Percentiles rank a stretch among this genome's conserved stretches.
Conservation (phyloP, 64 coral and sea anemone species). For the Stylophora pistillata region DNA sequence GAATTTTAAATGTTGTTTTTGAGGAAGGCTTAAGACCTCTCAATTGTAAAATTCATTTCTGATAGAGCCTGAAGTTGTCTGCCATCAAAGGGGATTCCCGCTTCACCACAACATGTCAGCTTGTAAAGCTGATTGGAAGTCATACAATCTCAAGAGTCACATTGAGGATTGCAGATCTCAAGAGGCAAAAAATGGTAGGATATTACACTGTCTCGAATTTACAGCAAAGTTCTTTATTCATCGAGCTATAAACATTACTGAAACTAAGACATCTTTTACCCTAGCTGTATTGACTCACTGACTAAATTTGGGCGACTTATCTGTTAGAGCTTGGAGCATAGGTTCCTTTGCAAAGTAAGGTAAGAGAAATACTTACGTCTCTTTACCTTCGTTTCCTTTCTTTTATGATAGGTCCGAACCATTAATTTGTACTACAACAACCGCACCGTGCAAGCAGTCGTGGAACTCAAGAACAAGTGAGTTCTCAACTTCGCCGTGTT, state of each 20-base stretch:
- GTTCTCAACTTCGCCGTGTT: not conserved
- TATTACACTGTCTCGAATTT: not conserved
- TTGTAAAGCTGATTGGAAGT: constrained; percentile 94
- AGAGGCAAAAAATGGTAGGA: constrained; percentile 98
- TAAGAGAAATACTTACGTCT: too few species aligned
- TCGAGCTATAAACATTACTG: too few species aligned
- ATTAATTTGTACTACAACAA: constrained; percentile 99
- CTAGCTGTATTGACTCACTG: too few species aligned
- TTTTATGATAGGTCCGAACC: constrained; percentile 71
- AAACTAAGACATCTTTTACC: too few species aligned
- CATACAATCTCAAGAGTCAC: constrained; percentile 97
- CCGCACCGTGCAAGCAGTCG: constrained; percentile 90
- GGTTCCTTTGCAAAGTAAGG: too few species aligned
- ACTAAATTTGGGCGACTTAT: too few species aligned
- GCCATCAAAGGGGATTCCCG: constrained; percentile 94
- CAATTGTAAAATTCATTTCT: not conserved
- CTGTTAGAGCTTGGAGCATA: too few species aligned
- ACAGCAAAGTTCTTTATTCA: too few species aligned
- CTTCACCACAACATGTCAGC: constrained; percentile 93
- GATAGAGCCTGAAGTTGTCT: constrained; percentile 90
- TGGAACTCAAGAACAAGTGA: constrained; percentile 99
- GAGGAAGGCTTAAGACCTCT: too few species aligned
- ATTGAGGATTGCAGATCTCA: constrained; percentile 90
- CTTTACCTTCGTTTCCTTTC: not conserved
- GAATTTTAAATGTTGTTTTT: too few species aligned